Base-by-base conservation (phyloP, 2,888 invertebrate species). In the Thymelicus acteon region DNA sequence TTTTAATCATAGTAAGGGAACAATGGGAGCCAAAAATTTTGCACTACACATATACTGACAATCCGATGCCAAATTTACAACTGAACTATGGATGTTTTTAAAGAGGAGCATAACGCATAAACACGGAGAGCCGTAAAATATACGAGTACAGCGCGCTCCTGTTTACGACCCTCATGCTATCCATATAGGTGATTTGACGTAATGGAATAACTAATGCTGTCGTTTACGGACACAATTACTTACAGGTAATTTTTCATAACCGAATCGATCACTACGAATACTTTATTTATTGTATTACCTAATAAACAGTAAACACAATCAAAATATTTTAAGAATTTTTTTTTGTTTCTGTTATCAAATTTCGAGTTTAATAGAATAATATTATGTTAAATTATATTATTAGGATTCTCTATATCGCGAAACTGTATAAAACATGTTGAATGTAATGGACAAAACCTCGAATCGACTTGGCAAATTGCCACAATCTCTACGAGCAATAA, bases 401-500 rank as follows among this genome's bases (percentile, higher is more conserved):
- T 31, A 31, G 31, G 3, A 44, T 37, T 31, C 24, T 24, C 13
- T 57, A 31, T 39, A 52, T 13, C 12, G 44, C 15, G 8, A 66
- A 65, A 72, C 68, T 67, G 60, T 65, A 62, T 80, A 79, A 78
- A 87, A 83, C 90, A 89, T 79, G 77, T 90, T 90, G 83, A 75
- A 83, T 85, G 83, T 84, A 77, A 82, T 76, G 80, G 82, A 84
- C 80, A 83, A 82, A 87, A 82, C 78, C 77, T 82, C 81, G 77
- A 85, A 79, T 86, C 77, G 79, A 75, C 79, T 87, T 91, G 93
- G 92, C 87, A 73, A 15, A n/a, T 49, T 75, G 89, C 92, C 92
- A 92, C 79, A 78, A 84, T 83, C 85, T 80, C 83, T 87, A 90
- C 85, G 88, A 86, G 86, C 85, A 84, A 90, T 92, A 90, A 92